phyloP scores from a whole-genome alignment of 2,113 vertebrate genomes.

The Phyllostomus discolor region DNA sequence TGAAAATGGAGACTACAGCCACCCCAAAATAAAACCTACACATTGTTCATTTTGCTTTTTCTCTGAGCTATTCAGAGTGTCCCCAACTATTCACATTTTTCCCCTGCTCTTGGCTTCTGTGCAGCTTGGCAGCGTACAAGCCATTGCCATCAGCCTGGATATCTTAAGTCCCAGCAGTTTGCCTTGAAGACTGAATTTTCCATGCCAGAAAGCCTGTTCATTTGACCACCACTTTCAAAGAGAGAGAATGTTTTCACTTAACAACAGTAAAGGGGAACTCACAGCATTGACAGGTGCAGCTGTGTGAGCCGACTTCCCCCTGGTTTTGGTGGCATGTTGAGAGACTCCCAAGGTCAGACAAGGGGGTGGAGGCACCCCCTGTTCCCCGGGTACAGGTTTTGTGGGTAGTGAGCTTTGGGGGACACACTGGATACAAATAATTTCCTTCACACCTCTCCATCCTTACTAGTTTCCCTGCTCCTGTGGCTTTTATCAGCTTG shows the following conservation, averaged over 20 bases:
- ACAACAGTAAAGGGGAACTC: conserved; percentile 64
- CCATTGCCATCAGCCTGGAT: conserved; percentile 30
- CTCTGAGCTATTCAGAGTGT: neutral
- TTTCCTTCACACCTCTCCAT: conserved; percentile 39
- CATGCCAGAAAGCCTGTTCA: conserved; percentile 55
- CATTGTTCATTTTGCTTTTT: neutral
- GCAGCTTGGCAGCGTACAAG: neutral
- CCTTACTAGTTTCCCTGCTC: neutral
- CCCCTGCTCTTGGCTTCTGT: neutral
- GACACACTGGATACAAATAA: conserved; percentile 15
- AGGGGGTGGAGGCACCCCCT: neutral
- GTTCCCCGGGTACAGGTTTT: neutral
- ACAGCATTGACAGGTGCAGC: conserved; percentile 21
- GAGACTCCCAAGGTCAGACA: neutral
- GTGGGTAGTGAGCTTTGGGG: neutral
- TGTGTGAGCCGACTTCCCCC: neutral
- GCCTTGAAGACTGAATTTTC: conserved; percentile 72
- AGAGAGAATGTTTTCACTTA: conserved; percentile 69
- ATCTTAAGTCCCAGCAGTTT: conserved; percentile 67
- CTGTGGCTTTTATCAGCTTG: conserved; percentile 56
- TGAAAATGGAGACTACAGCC: neutral
- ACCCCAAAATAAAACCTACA: neutral
- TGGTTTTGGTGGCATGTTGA: neutral
- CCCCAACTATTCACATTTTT: neutral
- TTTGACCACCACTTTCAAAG: conserved; percentile 60